Evolutionary conservation across 2,797 vertebrate species (phyloP), one percentile per base, ranked within the genome.

Genomic region (Calcarius lapponicus): DNA sequence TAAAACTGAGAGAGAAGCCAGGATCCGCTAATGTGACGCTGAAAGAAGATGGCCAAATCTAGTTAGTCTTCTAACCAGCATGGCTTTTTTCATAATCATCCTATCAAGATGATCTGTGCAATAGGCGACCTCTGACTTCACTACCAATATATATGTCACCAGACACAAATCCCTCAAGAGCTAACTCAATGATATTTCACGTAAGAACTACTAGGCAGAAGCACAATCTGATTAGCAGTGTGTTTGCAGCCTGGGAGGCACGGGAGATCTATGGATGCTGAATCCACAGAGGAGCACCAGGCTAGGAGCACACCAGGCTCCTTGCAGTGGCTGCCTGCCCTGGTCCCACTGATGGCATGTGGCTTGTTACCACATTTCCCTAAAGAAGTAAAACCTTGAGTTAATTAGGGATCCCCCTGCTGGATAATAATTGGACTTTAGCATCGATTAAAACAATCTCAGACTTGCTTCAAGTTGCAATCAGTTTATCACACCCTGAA

Each of bases 131-230:
- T 95, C 92, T 96, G 93, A 84, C 95, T 95, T 92, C 11, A 9
- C 12, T 81, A 86, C 82, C 89, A 92, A 96, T 90, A 95, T 88
- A 90, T 91, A 90, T 94, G 91, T 90, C 95, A 95, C 87, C 90
- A 95, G 95, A 93, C 91, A 92, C 87, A 88, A 96, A 96, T 96
- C 95, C 85, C 90, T 96, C 95, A 97, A 94, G 85, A 93, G 72
- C 85, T 92, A 96, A 93, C 87, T 93, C 91, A 93, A 84, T 91
- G 92, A 90, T 94, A 94, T 71, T 79, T 91, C 50, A 88, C 93
- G 85, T 93, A 71, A 94, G 88, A 90, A 76, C 91, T 72, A 56
- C 92, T 38, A 56, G 80, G 92, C 81, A 96, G 90, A 43, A 81
- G 80, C 9, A 17, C 80, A 92, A 94, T 94, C 61, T 1, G 92